These are phyloP conservation scores for Thripadectes ignobilis DNA, from an alignment of 2,797 vertebrate genomes.

Conservation along the genomic window DNA sequence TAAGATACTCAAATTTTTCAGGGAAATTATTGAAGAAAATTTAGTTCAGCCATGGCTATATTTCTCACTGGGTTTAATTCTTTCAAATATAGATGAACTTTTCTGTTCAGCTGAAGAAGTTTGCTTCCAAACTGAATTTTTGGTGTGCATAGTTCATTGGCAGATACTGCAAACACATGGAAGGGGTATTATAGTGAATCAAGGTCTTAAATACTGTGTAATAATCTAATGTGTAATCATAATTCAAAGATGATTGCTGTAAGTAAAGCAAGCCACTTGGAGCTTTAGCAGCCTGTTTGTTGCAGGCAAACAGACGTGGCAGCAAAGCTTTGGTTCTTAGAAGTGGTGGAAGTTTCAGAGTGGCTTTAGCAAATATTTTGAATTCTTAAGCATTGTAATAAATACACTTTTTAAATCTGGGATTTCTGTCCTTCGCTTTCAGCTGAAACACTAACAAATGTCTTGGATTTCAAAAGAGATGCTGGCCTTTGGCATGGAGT, in stretches of 20 bases:
- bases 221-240: neutral
- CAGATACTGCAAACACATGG: neutral
- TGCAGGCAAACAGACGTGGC: neutral
- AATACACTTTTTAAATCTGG: neutral
- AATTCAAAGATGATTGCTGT: neutral
- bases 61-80: neutral
- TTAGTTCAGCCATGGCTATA: neutral
- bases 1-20: neutral
- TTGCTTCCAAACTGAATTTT: neutral
- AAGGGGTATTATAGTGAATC: neutral
- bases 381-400: neutral
- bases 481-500: slow-evolving; percentile 96
- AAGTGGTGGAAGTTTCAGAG: neutral
- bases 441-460: slow-evolving; percentile 94
- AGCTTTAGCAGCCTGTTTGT: neutral
- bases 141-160: neutral
- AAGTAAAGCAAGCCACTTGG: neutral
- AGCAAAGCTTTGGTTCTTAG: neutral
- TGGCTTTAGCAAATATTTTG: neutral
- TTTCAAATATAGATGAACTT: neutral
- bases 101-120: neutral
- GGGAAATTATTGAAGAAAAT: neutral
- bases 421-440: slow-evolving; percentile 40
- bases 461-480: slow-evolving; percentile 96
- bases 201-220: neutral